Evolutionary conservation across 2,113 vertebrate genomes (phyloP), one percentile per base, ranked within the genome.

Genomic region (Erythrolamprus reginae): DNA sequence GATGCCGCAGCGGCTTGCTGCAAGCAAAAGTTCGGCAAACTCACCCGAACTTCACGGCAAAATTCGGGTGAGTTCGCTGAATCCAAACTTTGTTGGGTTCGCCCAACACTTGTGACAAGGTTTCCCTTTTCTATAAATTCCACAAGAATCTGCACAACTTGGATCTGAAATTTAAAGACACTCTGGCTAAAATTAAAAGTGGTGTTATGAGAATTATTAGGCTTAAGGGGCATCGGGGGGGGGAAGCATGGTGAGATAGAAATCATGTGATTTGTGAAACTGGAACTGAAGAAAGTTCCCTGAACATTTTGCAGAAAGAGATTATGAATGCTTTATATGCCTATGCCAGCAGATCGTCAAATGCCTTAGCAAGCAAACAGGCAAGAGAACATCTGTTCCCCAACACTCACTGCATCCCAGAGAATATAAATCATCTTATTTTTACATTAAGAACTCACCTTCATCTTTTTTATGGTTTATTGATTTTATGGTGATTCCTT

Each of bases 201-300:
- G 8, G 48, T 13, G 47, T 53, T 90, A 86, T 4, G 42, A 45
- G 84, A 90, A 85, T 86, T 70, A 90, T 90, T 86, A 48, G 56
- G 48, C 48, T 42, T 58, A 90, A 51, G 83, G n/a, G 82, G 23
- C 56, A 84, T 38, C 85, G 52, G 26, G 1, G 15, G 45, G 45
- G 45, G 45, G 45, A 45, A 5, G 47, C 65, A 51, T 52, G 48
- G 33, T 53, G 56, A 90, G 84, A 50, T 24, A 42, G 58, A 77
- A 53, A 90, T 53, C 38, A 58, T 70, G 23, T 90, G 89, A 90
- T 65, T 90, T 90, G 89, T 90, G 89, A 12, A 50, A 86, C 33
- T 45, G 56, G 48, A 24, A 45, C 13, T 42, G 24, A 84, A 52
- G 89, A 23, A 90, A 90, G 55, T 23, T 42, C 83, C 42, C 84